Base-by-base conservation (phyloP, 1,140 invertebrate genomes). In the Cyrtorhinus lividipennis region DNA sequence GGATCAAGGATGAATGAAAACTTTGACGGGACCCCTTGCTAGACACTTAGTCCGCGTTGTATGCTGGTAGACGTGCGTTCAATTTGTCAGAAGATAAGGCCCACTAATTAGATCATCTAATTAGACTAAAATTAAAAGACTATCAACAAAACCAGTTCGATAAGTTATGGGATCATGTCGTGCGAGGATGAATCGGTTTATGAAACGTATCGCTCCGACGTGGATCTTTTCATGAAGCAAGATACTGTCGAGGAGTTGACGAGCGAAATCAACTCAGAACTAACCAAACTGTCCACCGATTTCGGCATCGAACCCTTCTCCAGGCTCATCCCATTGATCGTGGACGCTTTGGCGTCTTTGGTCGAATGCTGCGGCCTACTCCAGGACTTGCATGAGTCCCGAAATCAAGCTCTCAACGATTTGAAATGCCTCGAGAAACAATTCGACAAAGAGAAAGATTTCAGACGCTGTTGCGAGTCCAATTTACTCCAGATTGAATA, bases 401-500 rank as follows among this genome's bases (percentile, higher is more conserved):
- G 24, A 26, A 27, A 62, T 24, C 56, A 59, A 15, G 15, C 59
- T 2, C 57, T 62, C 25, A 48, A n/a, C 44, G 64, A 65, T 27
- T 38, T 62, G 5, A 62, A 59, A 53, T 61, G 20, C 24, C 27
- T 65, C 3, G 64, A 65, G 25, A 18, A 48, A 38, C 60, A 65
- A 23, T 62, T 46, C 44, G 61, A 62, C 27, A 65, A 65, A 59
- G 60, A 65, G 44, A 65, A 59, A 25, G 13, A 25, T 18, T 22
- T 48, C 20, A 62, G 64, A 25, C 53, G 56, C 20, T 45, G 15
- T 15, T 27, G 23, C 44, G 64, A 65, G 57, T 46, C 18, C 44
- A 59, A 62, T 38, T 53, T 62, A 3, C 24, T 65, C n/a, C 23
- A 65, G 53, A 26, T 23, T 62, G 60, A 65, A 30, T 65, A 38